Evolutionary conservation across 2,888 invertebrate species (phyloP), one percentile per base, ranked within the genome.

Genomic region (Neoscelio sp.): DNA sequence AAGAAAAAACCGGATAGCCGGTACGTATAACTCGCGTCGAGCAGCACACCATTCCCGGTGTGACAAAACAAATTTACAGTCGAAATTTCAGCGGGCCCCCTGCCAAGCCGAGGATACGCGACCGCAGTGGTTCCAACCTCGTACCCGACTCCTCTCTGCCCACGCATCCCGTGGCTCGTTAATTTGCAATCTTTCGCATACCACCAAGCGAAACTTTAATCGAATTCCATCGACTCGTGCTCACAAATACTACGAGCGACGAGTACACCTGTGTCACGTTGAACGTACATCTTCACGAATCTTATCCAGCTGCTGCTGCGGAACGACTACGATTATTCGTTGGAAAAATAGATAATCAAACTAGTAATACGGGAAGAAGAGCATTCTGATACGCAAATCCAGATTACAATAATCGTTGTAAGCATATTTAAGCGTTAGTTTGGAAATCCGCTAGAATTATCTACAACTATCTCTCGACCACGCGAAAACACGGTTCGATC

Each of bases 31-130:
- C 80, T 82, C 76, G 81, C 80, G 48, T 62, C 71, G 44, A 58
- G 44, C 80, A 78, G 82, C 83, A 79, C 83, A 86, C 85, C 81
- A 80, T 82, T 82, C 82, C 67, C 75, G 74, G 80, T 84, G 85
- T 84, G 84, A 87, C 86, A 85, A 85, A 86, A 86, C 85, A 85
- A 82, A 83, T 84, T 84, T 83, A 82, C 82, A 80, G 78, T 79
- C 83, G 71, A 83, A 80, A 81, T 80, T 81, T 79, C 42, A 70
- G 46, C 77, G 48, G 64, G 80, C 82, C 82, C 82, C 84, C 83
- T 81, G 83, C 78, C 71, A 80, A 76, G 78, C 42, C 56, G 65
- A 60, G 23, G 46, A 68, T 44, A 56, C 60, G 46, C 58, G 48
- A 20, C 35, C 23, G n/a, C 35, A 46, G 70, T 52, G 33, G 42